A percentile compares a stretch with the other conserved stretches of the same genome.
Evolutionary conservation across 2,888 invertebrate species (phyloP).

Genomic region (Acanthosepion pharaonis): DNA sequence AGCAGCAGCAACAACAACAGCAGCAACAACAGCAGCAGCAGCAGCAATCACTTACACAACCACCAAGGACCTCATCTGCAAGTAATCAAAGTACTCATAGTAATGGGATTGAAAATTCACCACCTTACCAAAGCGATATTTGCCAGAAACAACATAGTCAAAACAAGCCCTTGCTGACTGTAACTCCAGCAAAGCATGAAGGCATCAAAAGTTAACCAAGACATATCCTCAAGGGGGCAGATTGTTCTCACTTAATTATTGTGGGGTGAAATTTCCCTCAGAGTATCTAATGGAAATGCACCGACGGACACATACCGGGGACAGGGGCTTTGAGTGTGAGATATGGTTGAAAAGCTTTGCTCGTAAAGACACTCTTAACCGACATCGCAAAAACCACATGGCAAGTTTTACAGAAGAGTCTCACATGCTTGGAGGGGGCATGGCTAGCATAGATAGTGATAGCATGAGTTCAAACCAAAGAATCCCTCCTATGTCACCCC

Average conservation of each 20-base stretch:
- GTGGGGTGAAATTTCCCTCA: neutral
- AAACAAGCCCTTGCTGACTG: neutral
- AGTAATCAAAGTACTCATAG: slow-evolving; percentile 34
- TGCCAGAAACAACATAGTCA: slow-evolving; percentile 34
- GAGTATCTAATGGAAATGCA: neutral
- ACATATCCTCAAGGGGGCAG: neutral
- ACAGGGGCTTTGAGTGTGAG: neutral
- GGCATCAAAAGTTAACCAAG: neutral
- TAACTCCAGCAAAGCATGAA: neutral
- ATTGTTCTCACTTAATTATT: neutral
- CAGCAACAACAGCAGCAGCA: neutral
- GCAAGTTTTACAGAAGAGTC: neutral
- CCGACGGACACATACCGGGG: slow-evolving; percentile 8
- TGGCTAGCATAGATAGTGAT: neutral
- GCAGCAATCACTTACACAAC: neutral
- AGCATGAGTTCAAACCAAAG: neutral
- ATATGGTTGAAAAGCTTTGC: neutral
- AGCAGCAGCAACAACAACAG: too few species aligned
- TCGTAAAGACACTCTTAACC: neutral
- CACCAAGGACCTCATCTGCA: neutral
- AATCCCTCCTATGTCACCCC: neutral
- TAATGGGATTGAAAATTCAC: neutral
- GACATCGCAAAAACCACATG: neutral
- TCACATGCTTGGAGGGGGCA: neutral
- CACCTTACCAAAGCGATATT: neutral